Conservation (phyloP, 2,888 invertebrate species). For the Drosophila mercatorum region DNA sequence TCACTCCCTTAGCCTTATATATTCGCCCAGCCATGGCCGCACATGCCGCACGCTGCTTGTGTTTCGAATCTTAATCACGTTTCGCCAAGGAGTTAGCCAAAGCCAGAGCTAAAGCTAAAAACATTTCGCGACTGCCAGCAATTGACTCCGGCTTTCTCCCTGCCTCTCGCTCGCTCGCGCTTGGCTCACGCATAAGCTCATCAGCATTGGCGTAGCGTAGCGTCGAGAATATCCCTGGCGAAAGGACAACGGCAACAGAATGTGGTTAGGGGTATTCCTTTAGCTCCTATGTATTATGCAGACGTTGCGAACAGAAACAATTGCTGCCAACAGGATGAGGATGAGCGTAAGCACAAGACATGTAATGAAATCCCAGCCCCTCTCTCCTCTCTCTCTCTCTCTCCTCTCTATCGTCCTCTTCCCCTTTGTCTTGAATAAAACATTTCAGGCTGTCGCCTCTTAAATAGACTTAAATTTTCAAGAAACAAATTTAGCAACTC, state of each 20-base stretch:
- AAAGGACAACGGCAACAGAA: conserved; percentile 5
- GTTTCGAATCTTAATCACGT: conserved; percentile 63
- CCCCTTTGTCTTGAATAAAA: conserved; percentile 24
- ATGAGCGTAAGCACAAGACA: conserved; percentile 39
- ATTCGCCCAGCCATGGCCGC: conserved; percentile 59
- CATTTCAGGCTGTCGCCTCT: conserved; percentile 11
- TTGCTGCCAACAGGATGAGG: conserved; percentile 34
- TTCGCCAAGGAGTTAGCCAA: conserved; percentile 57
- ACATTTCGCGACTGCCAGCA: conserved; percentile 53
- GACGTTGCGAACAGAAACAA: conserved; percentile 23
- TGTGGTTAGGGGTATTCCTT: conserved; percentile 2
- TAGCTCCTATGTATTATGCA: conserved; percentile 42
- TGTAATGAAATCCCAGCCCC: conserved; percentile 50
- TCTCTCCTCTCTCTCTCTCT: neutral
- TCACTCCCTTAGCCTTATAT: conserved; percentile 26
- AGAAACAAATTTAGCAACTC: neutral
- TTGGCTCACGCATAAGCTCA: conserved; percentile 45
- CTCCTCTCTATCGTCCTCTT: too few relatives aligned
- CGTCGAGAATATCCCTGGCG: conserved; percentile 12
- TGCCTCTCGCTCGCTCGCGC: neutral
- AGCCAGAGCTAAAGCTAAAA: conserved; percentile 22
- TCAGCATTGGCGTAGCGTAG: conserved; percentile 47
- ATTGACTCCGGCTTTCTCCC: conserved; percentile 17
- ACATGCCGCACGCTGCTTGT: conserved; percentile 31
- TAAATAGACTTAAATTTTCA: conserved; percentile 9